Evolutionary conservation across 1,140 invertebrate species (phyloP).

Genomic region (Aradophagus sp.): DNA sequence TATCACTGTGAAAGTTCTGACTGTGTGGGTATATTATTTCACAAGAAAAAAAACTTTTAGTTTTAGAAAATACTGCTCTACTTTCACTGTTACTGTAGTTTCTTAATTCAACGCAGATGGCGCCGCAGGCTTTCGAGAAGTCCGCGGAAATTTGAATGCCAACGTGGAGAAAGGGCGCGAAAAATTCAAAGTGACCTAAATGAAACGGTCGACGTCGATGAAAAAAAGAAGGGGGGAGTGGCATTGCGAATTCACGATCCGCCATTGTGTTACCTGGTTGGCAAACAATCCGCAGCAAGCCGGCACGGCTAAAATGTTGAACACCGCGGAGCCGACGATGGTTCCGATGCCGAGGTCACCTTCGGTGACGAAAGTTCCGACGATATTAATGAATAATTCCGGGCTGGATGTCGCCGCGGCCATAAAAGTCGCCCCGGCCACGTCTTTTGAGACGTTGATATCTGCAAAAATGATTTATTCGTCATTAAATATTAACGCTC

Average conservation of each 20-base stretch:
- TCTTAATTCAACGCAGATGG: too few relatives aligned
- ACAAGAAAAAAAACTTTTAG: too few relatives aligned
- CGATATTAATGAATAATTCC: slow-evolving; percentile 76
- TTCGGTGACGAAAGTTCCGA: slow-evolving; percentile 78
- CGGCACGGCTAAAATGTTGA: slow-evolving; percentile 82
- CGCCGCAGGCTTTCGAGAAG: too few relatives aligned
- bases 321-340: slow-evolving; percentile 82
- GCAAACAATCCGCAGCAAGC: slow-evolving; percentile 79
- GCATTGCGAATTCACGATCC: not conserved
- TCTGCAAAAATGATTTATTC: slow-evolving; percentile 59
- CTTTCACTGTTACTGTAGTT: too few relatives aligned
- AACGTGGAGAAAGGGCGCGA: too few relatives aligned
- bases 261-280: slow-evolving; percentile 71
- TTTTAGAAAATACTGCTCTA: too few relatives aligned
- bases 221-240: not conserved
- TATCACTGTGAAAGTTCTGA: too few relatives aligned
- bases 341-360: slow-evolving; percentile 80
- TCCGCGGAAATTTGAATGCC: too few relatives aligned
- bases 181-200: too few relatives aligned
- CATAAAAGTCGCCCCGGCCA: slow-evolving; percentile 81
- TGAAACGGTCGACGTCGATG: too few relatives aligned
- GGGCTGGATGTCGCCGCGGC: slow-evolving; percentile 81
- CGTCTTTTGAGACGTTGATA: slow-evolving; percentile 77
- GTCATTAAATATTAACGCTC: slow-evolving; percentile 37
- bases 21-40: too few relatives aligned